Evolutionary conservation across 37 sponge, comb jelly and placozoan genomes (phyloP).

Genomic region (Aphrocallistes beatrix): DNA sequence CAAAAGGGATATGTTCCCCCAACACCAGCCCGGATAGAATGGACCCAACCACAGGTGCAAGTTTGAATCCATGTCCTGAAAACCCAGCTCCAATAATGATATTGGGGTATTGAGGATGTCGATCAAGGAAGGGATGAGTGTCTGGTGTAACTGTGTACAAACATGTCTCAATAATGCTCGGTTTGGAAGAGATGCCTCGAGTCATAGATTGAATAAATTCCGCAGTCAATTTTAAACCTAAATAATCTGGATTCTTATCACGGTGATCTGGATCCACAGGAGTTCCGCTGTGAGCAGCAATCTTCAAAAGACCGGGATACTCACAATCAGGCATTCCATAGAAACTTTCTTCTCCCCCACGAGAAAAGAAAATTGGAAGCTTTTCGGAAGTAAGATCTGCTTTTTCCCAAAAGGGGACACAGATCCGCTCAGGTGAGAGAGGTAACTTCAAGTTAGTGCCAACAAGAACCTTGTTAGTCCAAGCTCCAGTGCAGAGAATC

Average conservation of each 20-base stretch:
- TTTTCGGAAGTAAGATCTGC: not conserved
- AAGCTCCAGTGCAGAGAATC: conserved; percentile 61
- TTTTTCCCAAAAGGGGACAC: not conserved
- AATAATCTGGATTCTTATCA: not conserved
- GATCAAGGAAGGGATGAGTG: conserved; percentile 7
- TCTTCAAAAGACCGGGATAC: conserved; percentile 74
- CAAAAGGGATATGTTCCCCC: not conserved
- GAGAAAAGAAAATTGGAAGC: conserved; percentile 48
- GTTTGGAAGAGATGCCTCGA: not conserved
- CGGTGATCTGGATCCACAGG: not conserved
- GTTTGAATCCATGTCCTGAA: conserved; percentile 8
- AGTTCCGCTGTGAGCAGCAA: conserved; percentile 18
- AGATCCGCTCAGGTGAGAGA: not conserved
- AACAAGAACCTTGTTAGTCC: conserved; percentile 39
- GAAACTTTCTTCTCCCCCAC: no score
- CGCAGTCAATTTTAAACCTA: not conserved
- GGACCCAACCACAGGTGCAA: not conserved
- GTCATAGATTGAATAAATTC: conserved; percentile 16
- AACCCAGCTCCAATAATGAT: conserved; percentile 25
- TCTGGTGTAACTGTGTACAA: conserved; percentile 19
- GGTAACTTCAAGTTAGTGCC: conserved; percentile 43
- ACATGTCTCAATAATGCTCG: conserved; percentile 26
- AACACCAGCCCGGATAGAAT: not conserved
- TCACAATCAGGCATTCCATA: conserved; percentile 58
- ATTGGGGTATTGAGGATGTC: conserved; percentile 18